Base-by-base conservation (phyloP, 2,797 vertebrate species). In the Pelobates cultripes region DNA sequence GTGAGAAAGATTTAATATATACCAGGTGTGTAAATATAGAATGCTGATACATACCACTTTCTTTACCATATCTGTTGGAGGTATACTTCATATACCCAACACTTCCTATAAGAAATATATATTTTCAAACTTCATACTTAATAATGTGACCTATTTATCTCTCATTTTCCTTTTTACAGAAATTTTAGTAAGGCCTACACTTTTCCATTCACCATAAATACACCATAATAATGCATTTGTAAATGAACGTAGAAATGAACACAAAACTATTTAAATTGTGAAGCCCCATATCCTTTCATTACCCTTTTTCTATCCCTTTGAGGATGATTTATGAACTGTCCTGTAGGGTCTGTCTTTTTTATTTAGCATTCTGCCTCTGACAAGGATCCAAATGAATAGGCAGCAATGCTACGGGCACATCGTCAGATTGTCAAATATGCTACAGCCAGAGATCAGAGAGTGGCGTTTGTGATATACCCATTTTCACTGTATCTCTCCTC, bases 311-410 rank as follows among this genome's bases (percentile, higher is more conserved):
- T 74, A 70, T 57, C 43, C 67, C 42, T 64, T 75, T 79, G 60
- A 79, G 70, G 17, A 75, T 79, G 77, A 84, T 84, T 79, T 78
- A 82, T 82, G 81, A 78, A 78, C 28, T 78, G 44, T 82, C 81
- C 81, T 73, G 75, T 78, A 44, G 70, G 75, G 44, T 63, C 67
- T 53, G 81, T 73, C 81, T 83, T 83, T 51, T 83, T 71, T 78
- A 63, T 61, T 83, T 78, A 83, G 70, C 13, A 53, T 41, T 68
- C 70, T 73, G 60, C 60, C 80, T 68, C 51, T 83, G 70, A 83
- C 75, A 44, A 67, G 81, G 61, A 83, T 47, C 55, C 53, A 83
- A 70, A 78, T 78, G 81, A 83, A 61, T 61, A 67, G 75, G 70
- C 72, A 79, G 76, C 73, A 7, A 71, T 42, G 69, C 76, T 79